Conservation (phyloP, 1,140 invertebrate genomes). For the Diachasmimorpha longicaudata region DNA sequence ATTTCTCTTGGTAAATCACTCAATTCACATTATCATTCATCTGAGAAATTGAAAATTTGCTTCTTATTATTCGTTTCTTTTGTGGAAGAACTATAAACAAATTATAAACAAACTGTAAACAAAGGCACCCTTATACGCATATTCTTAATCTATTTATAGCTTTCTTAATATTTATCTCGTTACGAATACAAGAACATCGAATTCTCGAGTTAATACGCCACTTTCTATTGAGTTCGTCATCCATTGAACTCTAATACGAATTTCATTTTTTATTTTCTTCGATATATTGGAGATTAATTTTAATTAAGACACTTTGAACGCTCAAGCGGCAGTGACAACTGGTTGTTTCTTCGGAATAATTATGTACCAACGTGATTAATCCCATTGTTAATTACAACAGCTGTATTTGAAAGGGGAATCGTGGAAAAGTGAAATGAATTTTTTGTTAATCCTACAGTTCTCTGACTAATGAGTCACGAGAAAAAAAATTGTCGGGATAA, state of each 20-base stretch:
- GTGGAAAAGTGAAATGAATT: no score
- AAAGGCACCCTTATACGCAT: background rate
- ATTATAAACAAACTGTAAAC: background rate
- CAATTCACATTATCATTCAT: background rate
- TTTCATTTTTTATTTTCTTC: constrained; percentile 8
- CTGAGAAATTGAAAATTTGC: background rate
- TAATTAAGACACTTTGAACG: constrained; percentile 36
- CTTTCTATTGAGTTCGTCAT: background rate
- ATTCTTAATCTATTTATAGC: background rate
- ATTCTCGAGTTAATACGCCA: background rate
- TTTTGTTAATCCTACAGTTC: no score
- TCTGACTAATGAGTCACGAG: no score
- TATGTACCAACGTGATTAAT: background rate
- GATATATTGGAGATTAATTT: background rate
- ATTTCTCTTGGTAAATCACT: background rate
- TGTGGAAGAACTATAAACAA: background rate
- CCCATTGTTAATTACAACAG: background rate
- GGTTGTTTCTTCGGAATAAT: constrained; percentile 27
- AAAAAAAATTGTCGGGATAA: no score
- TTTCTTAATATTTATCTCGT: background rate
- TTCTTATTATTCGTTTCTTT: background rate
- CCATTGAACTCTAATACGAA: constrained; percentile 24
- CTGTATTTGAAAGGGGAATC: no score
- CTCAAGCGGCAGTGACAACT: constrained; percentile 38
- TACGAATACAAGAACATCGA: background rate